phyloP scores from a whole-genome alignment of 2,113 vertebrate genomes.

The Ceyx melanurus region DNA sequence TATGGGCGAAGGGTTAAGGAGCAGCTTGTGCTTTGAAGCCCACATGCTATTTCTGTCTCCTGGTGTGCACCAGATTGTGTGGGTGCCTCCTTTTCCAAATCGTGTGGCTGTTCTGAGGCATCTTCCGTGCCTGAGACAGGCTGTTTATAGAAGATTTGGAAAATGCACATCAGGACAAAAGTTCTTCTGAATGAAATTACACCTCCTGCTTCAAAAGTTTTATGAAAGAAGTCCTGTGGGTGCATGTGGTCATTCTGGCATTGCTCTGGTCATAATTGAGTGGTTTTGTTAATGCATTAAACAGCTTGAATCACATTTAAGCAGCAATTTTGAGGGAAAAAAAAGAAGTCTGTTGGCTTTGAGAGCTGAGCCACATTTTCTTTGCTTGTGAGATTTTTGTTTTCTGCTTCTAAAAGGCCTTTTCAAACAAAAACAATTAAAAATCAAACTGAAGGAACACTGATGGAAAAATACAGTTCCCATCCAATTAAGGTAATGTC shows the following conservation, averaged over 20 bases:
- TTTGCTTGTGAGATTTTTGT: background rate
- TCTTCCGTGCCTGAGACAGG: background rate
- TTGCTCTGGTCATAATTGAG: background rate
- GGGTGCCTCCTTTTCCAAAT: background rate
- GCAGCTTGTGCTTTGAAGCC: background rate
- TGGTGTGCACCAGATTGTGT: background rate
- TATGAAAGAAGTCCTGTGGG: background rate
- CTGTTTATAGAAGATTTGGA: background rate
- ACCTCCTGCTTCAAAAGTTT: background rate
- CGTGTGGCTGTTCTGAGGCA: background rate
- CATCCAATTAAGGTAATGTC: conserved; percentile 55
- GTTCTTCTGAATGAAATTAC: background rate
- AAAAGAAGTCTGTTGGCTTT: background rate
- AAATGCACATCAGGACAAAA: background rate
- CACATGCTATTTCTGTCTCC: background rate
- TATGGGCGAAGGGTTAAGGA: background rate
- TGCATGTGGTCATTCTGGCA: background rate
- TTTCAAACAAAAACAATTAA: background rate
- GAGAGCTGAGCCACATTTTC: background rate
- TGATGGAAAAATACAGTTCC: conserved; percentile 36
- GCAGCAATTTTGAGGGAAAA: background rate
- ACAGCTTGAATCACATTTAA: background rate
- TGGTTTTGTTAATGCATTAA: background rate
- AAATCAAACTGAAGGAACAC: background rate
- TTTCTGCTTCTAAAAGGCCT: background rate